Percentiles rank a stretch among this genome's conserved stretches.
Evolutionary conservation across 2,113 vertebrate genomes (phyloP).

Genomic region (Callorhinus ursinus): DNA sequence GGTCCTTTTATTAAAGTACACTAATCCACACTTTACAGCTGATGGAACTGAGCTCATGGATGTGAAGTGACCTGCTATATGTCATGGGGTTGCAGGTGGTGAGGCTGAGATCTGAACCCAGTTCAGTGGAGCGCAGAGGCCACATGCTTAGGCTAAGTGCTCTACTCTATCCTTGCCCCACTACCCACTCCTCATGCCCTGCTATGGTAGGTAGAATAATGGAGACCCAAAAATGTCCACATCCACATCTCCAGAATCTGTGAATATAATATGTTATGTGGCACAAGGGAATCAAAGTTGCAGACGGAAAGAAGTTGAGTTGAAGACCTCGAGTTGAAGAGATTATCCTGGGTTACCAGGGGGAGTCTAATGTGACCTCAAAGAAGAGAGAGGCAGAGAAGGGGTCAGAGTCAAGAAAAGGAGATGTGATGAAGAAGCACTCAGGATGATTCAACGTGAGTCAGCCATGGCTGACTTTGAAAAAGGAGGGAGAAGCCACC

Average conservation of each 20-base stretch:
- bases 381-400: neutral
- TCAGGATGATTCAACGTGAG: neutral
- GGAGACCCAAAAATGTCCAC: neutral
- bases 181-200: neutral
- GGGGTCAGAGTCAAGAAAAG: neutral
- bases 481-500: neutral
- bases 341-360: neutral
- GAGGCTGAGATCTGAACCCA: neutral
- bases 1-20: neutral
- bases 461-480: neutral
- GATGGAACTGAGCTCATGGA: neutral
- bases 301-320: neutral
- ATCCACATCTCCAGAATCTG: neutral
- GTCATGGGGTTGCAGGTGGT: neutral
- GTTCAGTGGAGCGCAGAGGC: neutral
- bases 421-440: neutral
- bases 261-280: neutral
- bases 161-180: neutral
- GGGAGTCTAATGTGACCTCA: neutral
- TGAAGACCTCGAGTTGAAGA: neutral
- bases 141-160: accelerated
- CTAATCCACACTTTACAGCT: neutral
- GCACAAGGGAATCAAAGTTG: neutral
- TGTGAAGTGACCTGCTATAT: neutral
- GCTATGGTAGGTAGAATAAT: neutral